phyloP scores from a whole-genome alignment of 1,140 invertebrate genomes.

The Penaeus japonicus region DNA sequence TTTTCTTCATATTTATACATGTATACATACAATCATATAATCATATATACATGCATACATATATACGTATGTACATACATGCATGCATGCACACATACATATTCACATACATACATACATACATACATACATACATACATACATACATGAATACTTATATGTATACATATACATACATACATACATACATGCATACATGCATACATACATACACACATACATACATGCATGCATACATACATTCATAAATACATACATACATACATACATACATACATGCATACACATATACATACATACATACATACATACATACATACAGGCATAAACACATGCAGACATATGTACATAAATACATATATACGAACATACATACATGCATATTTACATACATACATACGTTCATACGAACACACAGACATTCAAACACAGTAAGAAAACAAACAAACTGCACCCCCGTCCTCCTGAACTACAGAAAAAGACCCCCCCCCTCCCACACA shows the following conservation, averaged over 20 bases:
- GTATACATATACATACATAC: not conserved
- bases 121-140: not conserved
- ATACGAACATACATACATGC: not conserved
- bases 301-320: not conserved
- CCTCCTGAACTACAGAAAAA: no score
- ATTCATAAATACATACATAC: not conserved
- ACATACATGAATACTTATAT: not conserved
- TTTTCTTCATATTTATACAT: no score
- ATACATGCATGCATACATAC: not conserved
- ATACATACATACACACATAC: not conserved
- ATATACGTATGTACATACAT: not conserved
- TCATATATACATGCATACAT: no score
- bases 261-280: not conserved
- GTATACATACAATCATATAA: no score
- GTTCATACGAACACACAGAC: no score
- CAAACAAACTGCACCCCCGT: no score
- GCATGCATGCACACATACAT: not conserved
- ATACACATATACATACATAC: not conserved
- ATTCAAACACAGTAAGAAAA: no score
- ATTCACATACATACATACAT: not conserved
- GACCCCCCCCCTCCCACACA: no score
- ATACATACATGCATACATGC: not conserved
- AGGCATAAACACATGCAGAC: not conserved
- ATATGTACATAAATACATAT: not conserved
- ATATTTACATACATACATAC: no score